These are phyloP conservation scores for Synodontis membranacea DNA, from an alignment of 2,113 vertebrate genomes.

Conservation along the genomic window DNA sequence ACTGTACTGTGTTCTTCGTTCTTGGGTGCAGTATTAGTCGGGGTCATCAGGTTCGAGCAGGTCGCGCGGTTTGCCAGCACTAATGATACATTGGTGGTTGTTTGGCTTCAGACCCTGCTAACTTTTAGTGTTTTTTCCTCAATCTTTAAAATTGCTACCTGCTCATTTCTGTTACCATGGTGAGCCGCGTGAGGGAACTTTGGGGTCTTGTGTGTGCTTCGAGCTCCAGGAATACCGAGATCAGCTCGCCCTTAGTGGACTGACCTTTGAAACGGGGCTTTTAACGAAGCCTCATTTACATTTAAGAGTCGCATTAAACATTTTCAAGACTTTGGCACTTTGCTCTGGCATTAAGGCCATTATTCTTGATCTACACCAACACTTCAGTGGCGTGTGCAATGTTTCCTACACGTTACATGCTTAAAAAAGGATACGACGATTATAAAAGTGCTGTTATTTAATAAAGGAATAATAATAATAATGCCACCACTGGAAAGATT, in stretches of 20 bases:
- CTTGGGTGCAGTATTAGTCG: slow-evolving; percentile 8
- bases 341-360: slow-evolving; percentile 18
- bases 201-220: slow-evolving; percentile 13
- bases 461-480: background rate
- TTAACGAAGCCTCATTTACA: slow-evolving; percentile 44
- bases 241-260: slow-evolving; percentile 7
- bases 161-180: slow-evolving; percentile 50
- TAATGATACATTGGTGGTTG: slow-evolving; percentile 49
- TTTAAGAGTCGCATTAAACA: slow-evolving; percentile 22
- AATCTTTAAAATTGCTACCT: slow-evolving; percentile 48
- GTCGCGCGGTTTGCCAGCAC: slow-evolving; percentile 35
- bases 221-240: slow-evolving; percentile 36
- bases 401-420: slow-evolving; percentile 11
- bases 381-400: slow-evolving; percentile 16
- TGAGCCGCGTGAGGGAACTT: slow-evolving; percentile 26
- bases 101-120: slow-evolving; percentile 48
- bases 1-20: slow-evolving; percentile 3
- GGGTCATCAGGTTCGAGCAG: background rate
- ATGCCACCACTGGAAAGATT: background rate
- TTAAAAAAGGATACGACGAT: background rate
- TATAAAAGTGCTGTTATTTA: background rate
- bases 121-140: slow-evolving; percentile 49
- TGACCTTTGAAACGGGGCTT: slow-evolving; percentile 43
- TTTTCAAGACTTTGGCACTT: slow-evolving; percentile 2
- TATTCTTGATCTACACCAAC: slow-evolving; percentile 1